Percentiles rank a stretch among this genome's conserved stretches.
Evolutionary conservation across 2,113 vertebrate species (phyloP).

Genomic region (Channa argus): DNA sequence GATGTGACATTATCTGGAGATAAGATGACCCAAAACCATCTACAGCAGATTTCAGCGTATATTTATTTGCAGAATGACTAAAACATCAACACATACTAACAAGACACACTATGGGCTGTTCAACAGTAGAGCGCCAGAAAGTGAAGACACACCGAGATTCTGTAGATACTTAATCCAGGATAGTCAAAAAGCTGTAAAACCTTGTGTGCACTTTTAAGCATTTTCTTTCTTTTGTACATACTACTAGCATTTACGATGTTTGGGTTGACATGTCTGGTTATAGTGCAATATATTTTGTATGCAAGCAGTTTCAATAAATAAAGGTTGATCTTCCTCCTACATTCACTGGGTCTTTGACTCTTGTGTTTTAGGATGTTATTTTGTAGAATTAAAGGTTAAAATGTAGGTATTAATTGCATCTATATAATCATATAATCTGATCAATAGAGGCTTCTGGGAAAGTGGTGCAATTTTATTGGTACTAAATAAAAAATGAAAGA

Average conservation of each 20-base stretch:
- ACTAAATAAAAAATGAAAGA: too few species aligned
- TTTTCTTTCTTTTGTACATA: slow-evolving; percentile 93
- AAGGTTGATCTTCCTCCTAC: slow-evolving; percentile 95
- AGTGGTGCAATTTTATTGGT: too few species aligned
- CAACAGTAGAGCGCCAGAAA: slow-evolving; percentile 81
- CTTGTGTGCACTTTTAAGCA: slow-evolving; percentile 96
- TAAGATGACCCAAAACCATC: slow-evolving; percentile 73
- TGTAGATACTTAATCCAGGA: slow-evolving; percentile 96
- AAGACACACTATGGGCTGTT: slow-evolving; percentile 90
- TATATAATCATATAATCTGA: too few species aligned
- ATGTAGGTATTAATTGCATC: background rate
- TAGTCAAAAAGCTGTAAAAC: slow-evolving; percentile 87
- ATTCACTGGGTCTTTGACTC: slow-evolving; percentile 69
- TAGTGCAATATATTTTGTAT: slow-evolving; percentile 99
- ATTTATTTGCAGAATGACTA: slow-evolving; percentile 95
- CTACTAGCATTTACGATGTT: slow-evolving; percentile 91
- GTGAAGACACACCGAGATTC: slow-evolving; percentile 73
- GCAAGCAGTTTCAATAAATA: slow-evolving; percentile 99
- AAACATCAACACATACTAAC: slow-evolving; percentile 75
- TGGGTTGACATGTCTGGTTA: slow-evolving; percentile 99
- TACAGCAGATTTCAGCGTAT: slow-evolving; percentile 87
- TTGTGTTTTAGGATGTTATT: background rate
- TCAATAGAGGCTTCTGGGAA: too few species aligned
- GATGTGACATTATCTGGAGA: slow-evolving; percentile 6
- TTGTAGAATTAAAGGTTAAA: background rate